Evolutionary conservation across 1,140 invertebrate species (phyloP).

Genomic region (Drosophila sucinea): DNA sequence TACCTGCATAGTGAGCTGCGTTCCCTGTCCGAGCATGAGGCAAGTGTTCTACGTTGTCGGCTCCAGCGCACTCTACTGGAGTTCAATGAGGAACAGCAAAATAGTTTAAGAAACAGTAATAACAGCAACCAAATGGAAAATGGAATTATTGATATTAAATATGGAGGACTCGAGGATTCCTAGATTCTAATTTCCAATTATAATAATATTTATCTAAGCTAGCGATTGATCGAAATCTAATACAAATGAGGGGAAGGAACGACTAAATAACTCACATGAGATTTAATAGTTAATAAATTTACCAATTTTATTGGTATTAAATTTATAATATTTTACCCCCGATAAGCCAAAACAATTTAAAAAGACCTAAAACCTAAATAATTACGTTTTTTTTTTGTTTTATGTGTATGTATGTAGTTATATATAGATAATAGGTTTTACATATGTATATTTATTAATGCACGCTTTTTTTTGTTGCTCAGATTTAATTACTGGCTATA

Average conservation of each 20-base stretch:
- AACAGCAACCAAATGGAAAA: neutral
- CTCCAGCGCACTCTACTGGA: constrained; percentile 22
- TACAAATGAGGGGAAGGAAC: too few relatives aligned
- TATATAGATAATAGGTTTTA: constrained; percentile 13
- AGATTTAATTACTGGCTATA: constrained; percentile 7
- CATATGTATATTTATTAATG: constrained; percentile 16
- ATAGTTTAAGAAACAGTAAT: neutral
- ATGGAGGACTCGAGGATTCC: neutral
- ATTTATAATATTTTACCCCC: too few relatives aligned
- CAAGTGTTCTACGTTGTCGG: constrained; percentile 16
- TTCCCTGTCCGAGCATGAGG: neutral
- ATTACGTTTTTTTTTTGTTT: neutral
- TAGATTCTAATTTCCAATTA: neutral
- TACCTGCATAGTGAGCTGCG: constrained; percentile 13
- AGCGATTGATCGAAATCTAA: neutral
- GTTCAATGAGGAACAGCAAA: constrained; percentile 19
- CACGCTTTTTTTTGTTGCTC: neutral
- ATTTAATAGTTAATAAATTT: too few relatives aligned
- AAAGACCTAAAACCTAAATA: too few relatives aligned
- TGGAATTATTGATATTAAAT: neutral
- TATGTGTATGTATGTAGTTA: neutral
- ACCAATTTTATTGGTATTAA: too few relatives aligned
- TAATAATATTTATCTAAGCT: neutral
- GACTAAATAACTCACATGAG: too few relatives aligned
- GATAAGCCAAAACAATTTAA: too few relatives aligned